Evolutionary conservation across 2,113 vertebrate species (phyloP), one percentile per base, ranked within the genome.

Genomic region (Colinus virginianus): DNA sequence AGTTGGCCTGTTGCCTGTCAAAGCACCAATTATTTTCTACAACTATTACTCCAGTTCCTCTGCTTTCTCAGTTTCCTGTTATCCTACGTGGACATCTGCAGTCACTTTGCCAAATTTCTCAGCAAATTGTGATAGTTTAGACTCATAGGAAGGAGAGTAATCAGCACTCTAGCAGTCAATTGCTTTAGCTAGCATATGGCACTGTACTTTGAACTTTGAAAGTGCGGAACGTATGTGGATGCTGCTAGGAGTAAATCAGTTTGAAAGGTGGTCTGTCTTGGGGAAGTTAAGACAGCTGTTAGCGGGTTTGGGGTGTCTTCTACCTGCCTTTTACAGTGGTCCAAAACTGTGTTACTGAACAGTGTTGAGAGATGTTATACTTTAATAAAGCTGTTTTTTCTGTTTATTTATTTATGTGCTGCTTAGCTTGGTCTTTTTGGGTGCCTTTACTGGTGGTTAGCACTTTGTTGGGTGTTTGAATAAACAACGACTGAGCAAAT

Each of bases 401-500:
- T 83, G 4, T 77, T 78, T 16, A 13, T 87, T 79, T 74, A 30
- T 87, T 92, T 82, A 17, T 55, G 3, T 43, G 61, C 95, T 90
- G 30, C 81, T 87, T 87, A 82, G 21, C 42, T 68, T 83, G 85
- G 74, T n/a, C 72, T 90, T 79, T 89, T 78, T 42, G 55, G 59
- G 36, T 79, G 58, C 25, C 55, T 66, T 93, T 89, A 61, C 20
- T 43, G 76, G 71, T 83, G 79, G 36, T 89, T 91, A 79, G 64
- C 23, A 40, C 87, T 72, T 83, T 51, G 75, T 90, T 95, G 90
- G 94, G 76, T 96, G 80, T 93, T 88, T 92, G 84, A 94, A 79
- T 90, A 89, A 72, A 81, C 78, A 94, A 56, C 94, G 91, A 62
- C 88, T 78, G 68, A 94, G 69, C 94, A 96, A 95, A 96, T 95